Conservation (phyloP, 2,797 vertebrate species). For the Gadopsis bispinosus region DNA sequence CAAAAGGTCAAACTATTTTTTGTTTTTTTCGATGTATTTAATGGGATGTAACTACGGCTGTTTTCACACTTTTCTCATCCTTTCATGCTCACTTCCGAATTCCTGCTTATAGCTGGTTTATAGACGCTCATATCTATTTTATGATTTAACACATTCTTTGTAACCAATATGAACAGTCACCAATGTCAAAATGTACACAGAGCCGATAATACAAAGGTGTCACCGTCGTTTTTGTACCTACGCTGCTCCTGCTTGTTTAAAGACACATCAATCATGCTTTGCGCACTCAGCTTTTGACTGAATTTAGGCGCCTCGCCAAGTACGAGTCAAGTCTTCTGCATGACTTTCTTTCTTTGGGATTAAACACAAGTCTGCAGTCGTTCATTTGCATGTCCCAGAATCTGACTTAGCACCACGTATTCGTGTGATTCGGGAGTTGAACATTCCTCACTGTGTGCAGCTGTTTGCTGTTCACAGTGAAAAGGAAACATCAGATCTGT, state of each 20-base stretch:
- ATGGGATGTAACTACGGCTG: conserved; percentile 2
- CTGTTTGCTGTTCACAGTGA: conserved; percentile 13
- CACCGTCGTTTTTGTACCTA: conserved; percentile 12
- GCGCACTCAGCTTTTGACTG: not conserved
- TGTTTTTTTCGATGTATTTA: not conserved
- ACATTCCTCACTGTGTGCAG: not conserved
- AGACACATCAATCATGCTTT: conserved; percentile 50
- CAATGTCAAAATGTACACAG: conserved; percentile 16
- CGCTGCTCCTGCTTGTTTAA: conserved; percentile 29
- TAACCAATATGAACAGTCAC: conserved; percentile 17
- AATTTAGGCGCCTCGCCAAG: conserved; percentile 13
- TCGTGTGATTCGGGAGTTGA: not conserved
- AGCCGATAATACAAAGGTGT: conserved; percentile 18
- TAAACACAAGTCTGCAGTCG: conserved; percentile 4
- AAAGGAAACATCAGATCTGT: conserved; percentile 26
- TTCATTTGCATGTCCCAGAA: conserved; percentile 54
- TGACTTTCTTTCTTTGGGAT: conserved; percentile 26
- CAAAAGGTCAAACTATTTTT: conserved; percentile 21
- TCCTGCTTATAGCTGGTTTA: conserved; percentile 11
- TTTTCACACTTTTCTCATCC: not conserved
- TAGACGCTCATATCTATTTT: conserved; percentile 31
- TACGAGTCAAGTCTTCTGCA: conserved; percentile 6
- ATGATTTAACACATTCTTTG: conserved; percentile 22
- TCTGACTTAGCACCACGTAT: conserved; percentile 15
- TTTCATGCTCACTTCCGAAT: conserved; percentile 6